Conservation (phyloP, 2,113 vertebrate genomes). For the Piliocolobus tephrosceles region DNA sequence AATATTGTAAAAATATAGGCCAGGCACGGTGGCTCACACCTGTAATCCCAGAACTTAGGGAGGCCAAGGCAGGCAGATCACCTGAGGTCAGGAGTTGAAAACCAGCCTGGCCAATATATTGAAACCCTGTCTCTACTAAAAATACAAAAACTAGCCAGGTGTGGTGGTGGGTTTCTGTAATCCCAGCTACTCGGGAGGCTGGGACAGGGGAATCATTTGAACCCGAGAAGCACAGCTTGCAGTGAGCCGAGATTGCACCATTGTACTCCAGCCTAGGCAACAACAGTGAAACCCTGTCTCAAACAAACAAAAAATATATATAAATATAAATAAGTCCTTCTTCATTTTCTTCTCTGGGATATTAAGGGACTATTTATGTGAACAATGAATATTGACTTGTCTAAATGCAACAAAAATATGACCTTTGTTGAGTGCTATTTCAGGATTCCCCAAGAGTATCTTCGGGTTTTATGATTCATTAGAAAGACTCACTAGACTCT, state of each 20-base stretch:
- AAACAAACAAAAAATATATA: not conserved
- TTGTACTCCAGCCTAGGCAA: no score
- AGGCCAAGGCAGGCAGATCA: not conserved
- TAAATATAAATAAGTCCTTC: not conserved
- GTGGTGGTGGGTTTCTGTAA: no score
- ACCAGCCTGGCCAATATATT: not conserved
- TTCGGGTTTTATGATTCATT: not conserved
- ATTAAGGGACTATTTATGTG: not conserved
- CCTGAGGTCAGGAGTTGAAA: not conserved
- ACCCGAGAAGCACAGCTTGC: no score
- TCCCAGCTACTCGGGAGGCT: no score
- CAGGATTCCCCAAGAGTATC: not conserved
- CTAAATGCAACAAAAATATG: not conserved
- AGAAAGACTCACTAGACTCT: not conserved
- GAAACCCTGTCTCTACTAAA: not conserved
- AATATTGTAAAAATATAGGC: not conserved
- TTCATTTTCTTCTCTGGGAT: not conserved
- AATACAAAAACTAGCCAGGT: no score
- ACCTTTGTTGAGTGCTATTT: not conserved
- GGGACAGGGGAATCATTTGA: no score
- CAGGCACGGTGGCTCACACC: accelerated
- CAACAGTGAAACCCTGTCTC: no score
- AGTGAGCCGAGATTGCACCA: no score
- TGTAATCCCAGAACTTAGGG: not conserved
- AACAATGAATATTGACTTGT: accelerated